Base-by-base conservation (phyloP, 92 coral and sea anemone genomes). In the Actinostola sp. region DNA sequence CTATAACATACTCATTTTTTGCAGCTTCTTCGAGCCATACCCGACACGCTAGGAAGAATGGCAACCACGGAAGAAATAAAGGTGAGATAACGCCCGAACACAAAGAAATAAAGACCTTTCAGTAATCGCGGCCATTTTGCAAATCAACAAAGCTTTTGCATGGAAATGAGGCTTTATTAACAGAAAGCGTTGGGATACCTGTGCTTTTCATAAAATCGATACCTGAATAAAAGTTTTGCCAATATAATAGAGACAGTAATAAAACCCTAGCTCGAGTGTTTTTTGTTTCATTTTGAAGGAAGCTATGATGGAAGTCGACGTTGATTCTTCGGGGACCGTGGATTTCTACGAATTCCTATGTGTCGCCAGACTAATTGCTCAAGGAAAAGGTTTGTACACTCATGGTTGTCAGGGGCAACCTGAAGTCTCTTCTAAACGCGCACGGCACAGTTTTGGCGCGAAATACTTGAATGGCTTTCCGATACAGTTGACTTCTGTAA, bases 31-130 rank as follows among this genome's bases (percentile, higher is more conserved):
- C 55, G 91, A 56, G 98, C 98, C 1, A 91, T 94, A 43, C 98
- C 98, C 1, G 98, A 91, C 46, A 75, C 89, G 1, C 72, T 94
- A 41, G 98, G 98, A 34, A 79, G 97, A 80, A 94, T 94, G 98
- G 93, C 93, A 0, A 94, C 98, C 0, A 94, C 98, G 11, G 98
- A 94, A 76, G 98, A 94, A 81, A 85, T 94, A 0, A 84, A 90
- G 84, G 98, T 93, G n/a, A 9, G 81, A 35, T 19, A 2, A 9
- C 27, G 19, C 13, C 16, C 13, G 2, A 48, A 48, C 54, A 48
- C 3, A 48, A 48, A 48, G 13, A 6, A 39, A 39, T 7, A 39
- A 6, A 39, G 7, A 39, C n/a, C n/a, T n/a, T n/a, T n/a, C n/a
- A n/a, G n/a, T n/a, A n/a, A 36, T 36, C 6, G 42, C 4, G 42